phyloP scores from a whole-genome alignment of 2,113 vertebrate genomes.

The Choloepus hoffmanni region DNA sequence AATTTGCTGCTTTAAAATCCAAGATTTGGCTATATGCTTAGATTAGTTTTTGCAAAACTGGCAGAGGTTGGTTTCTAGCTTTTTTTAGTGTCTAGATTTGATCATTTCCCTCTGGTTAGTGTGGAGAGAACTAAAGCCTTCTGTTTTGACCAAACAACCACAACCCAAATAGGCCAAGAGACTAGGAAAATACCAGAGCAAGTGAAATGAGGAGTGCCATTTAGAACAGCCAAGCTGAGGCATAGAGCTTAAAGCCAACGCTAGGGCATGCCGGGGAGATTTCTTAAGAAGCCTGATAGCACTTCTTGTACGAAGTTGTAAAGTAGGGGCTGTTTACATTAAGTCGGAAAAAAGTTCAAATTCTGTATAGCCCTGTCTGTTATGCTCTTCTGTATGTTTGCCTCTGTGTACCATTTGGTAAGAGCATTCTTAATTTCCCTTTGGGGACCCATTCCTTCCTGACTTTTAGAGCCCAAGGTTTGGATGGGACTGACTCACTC shows the following conservation, averaged over 20 bases:
- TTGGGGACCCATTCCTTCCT: background rate
- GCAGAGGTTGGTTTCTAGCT: slow-evolving; percentile 65
- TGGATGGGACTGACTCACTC: background rate
- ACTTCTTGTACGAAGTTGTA: background rate
- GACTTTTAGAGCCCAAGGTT: background rate
- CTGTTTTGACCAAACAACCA: slow-evolving; percentile 77
- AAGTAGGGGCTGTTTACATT: background rate
- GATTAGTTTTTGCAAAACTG: slow-evolving; percentile 63
- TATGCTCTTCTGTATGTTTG: background rate
- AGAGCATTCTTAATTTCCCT: background rate
- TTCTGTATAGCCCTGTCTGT: background rate
- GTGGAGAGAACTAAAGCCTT: slow-evolving; percentile 71
- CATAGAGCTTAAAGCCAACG: background rate
- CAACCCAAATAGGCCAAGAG: slow-evolving; percentile 70
- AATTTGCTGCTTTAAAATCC: slow-evolving; percentile 52
- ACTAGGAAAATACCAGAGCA: slow-evolving; percentile 71
- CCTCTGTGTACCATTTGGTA: background rate
- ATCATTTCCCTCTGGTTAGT: slow-evolving; percentile 76
- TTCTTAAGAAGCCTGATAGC: background rate
- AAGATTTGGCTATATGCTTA: slow-evolving; percentile 75
- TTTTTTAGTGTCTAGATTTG: slow-evolving; percentile 73
- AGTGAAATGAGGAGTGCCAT: slow-evolving; percentile 44
- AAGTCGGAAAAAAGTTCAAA: background rate
- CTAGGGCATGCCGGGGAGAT: background rate
- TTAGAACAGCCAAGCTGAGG: slow-evolving; percentile 3